Base-by-base conservation (phyloP, 1,140 invertebrate genomes). In the Halyomorpha halys region DNA sequence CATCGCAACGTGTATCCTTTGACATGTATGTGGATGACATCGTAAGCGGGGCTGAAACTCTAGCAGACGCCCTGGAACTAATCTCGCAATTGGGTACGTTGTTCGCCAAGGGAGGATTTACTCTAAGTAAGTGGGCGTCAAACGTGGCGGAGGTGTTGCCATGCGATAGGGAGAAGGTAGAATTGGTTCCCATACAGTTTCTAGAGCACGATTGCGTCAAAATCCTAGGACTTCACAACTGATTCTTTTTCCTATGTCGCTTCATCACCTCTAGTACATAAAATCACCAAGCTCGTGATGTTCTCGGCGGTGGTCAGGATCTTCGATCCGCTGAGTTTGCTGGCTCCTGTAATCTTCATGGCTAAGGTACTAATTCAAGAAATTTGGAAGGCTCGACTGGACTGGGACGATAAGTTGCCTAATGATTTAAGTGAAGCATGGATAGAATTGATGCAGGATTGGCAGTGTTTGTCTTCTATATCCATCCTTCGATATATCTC, bases 11-110 rank as follows among this genome's bases (percentile, higher is more conserved):
- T 16, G 71, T 76, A 19, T 18, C 34, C 30, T 69, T 66, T 23
- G 72, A 75, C 65, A 76, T 76, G 62, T 80, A 78, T 66, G 72
- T 78, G 5, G 77, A 80, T 65, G 76, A 80, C 68, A 62, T 74
- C 18, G 63, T 78, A 1, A 70, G 71, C 19, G 74, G 76, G 23
- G 68, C 69, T 14, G 66, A 65, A 18, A 23, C 16, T 39, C 60
- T 67, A 21, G 51, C 66, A 51, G 59, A 61, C 34, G 70, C 70
- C 30, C 21, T 64, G 16, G 18, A 67, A 49, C 19, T 70, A 15
- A 66, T 63, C n/a, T 14, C 49, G 3, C 44, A 71, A 44, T 9
- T 72, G 0, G 56, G 45, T 25, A 21, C 8, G 14, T 14, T 71
- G 21, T 61, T 71, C 8, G 19, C 51, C 44, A 1, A 14, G 14